Percentiles rank a stretch among this genome's conserved stretches.
These are phyloP conservation scores for Vulpes vulpes DNA, from an alignment of 2,113 vertebrate genomes.

Conservation along the genomic window DNA sequence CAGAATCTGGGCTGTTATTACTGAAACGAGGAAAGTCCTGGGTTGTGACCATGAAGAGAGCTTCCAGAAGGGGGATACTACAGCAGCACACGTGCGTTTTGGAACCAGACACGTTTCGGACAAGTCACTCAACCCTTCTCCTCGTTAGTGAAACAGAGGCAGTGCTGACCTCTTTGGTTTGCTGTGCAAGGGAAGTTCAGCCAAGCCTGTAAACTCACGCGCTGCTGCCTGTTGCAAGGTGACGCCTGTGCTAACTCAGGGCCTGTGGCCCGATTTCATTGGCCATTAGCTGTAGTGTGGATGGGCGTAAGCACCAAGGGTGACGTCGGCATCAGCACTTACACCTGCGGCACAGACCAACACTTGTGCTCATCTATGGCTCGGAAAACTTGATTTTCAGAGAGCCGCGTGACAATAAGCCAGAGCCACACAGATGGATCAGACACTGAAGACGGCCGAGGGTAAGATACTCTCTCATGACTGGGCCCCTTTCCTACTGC, in stretches of 20 bases:
- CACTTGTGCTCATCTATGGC: not conserved
- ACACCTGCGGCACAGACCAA: not conserved
- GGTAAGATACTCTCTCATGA: not conserved
- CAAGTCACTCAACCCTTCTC: not conserved
- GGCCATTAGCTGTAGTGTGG: not conserved
- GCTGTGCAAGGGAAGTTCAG: not conserved
- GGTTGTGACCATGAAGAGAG: not conserved
- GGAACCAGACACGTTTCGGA: not conserved
- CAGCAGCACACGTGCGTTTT: not conserved
- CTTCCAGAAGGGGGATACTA: not conserved
- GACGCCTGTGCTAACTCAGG: not conserved
- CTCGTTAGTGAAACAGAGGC: not conserved
- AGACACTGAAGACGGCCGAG: not conserved
- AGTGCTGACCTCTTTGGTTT: not conserved
- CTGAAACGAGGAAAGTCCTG: not conserved
- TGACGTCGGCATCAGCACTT: not conserved
- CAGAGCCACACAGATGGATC: not conserved
- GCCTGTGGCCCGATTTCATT: not conserved
- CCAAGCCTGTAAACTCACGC: not conserved
- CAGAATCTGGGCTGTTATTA: not conserved
- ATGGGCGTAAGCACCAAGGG: not conserved
- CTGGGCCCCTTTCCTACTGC: not conserved
- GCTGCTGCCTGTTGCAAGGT: not conserved
- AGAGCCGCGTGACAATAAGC: not conserved
- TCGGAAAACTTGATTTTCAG: constrained; percentile 12